These are phyloP conservation scores for Leptinotarsa undecemlineata DNA, from an alignment of 1,140 invertebrate species.

Conservation along the genomic window DNA sequence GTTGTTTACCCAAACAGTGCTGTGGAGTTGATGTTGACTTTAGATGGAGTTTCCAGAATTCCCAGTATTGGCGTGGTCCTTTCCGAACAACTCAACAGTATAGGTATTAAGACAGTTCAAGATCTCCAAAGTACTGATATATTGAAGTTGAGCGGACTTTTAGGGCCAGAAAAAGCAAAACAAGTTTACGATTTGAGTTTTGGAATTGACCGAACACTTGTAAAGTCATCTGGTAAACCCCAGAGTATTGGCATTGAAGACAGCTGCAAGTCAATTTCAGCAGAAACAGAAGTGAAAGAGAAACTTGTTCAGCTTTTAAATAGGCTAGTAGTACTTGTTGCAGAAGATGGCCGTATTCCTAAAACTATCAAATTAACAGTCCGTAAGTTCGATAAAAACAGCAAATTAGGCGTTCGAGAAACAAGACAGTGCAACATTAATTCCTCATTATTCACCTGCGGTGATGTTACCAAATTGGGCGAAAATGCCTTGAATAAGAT, in stretches of 20 bases:
- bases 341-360: conserved; percentile 76
- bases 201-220: conserved; percentile 70
- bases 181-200: conserved; percentile 69
- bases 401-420: conserved; percentile 67
- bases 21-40: conserved; percentile 64
- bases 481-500: conserved; percentile 67
- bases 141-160: conserved; percentile 62
- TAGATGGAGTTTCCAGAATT: conserved; percentile 65
- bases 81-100: conserved; percentile 63
- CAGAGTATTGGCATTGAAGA: conserved; percentile 76
- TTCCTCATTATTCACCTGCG: conserved; percentile 63
- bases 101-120: conserved; percentile 66
- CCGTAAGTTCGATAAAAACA: conserved; percentile 66
- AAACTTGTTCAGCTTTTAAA: conserved; percentile 68
- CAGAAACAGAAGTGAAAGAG: conserved; percentile 71
- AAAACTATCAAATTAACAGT: conserved; percentile 73
- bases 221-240: conserved; percentile 72
- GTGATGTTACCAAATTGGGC: conserved; percentile 59
- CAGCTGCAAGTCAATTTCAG: conserved; percentile 66
- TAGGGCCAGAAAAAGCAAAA: conserved; percentile 69
- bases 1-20: conserved; percentile 71
- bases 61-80: conserved; percentile 75
- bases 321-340: conserved; percentile 69
- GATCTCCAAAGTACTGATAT: conserved; percentile 68
- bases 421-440: conserved; percentile 73